A percentile compares a stretch with the other conserved stretches of the same genome.
phyloP scores from a whole-genome alignment of 2,113 vertebrate species.

The Hepsetus odoe region DNA sequence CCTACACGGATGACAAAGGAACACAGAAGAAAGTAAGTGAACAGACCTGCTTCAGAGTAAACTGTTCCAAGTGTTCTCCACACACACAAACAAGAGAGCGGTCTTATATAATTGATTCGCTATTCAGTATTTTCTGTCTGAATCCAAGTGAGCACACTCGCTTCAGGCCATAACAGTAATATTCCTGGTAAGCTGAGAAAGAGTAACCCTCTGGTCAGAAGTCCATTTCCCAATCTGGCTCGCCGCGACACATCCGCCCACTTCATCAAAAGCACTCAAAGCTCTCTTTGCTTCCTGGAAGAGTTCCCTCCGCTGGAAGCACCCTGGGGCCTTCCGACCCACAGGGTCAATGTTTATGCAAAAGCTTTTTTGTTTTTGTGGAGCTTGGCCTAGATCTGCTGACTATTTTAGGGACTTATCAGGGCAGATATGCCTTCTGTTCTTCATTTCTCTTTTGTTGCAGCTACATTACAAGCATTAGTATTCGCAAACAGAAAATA shows the following conservation, averaged over 20 bases:
- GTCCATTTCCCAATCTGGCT: slow-evolving; percentile 44
- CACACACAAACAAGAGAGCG: background rate
- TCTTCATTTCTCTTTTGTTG: background rate
- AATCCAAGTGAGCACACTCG: background rate
- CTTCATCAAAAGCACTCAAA: slow-evolving; percentile 51
- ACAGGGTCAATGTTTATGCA: slow-evolving; percentile 6
- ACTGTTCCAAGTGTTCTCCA: background rate
- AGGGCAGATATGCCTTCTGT: background rate
- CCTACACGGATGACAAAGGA: slow-evolving; percentile 63
- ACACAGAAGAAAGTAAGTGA: background rate
- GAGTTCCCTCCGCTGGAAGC: slow-evolving; percentile 21
- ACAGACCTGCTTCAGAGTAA: background rate
- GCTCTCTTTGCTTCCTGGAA: background rate
- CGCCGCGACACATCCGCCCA: slow-evolving; percentile 40
- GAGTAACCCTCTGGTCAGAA: slow-evolving; percentile 39
- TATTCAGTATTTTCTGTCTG: background rate
- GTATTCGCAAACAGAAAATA: slow-evolving; percentile 9
- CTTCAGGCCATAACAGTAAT: slow-evolving; percentile 24
- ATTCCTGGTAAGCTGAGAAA: slow-evolving; percentile 28
- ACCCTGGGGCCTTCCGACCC: slow-evolving; percentile 20
- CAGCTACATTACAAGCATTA: background rate
- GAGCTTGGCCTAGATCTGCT: background rate
- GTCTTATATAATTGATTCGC: slow-evolving; percentile 28
- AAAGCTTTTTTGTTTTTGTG: slow-evolving; percentile 11
- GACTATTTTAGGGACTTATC: slow-evolving; percentile 19